Evolutionary conservation across 2,113 vertebrate genomes (phyloP), one percentile per base, ranked within the genome.

Genomic region (Daphoenositta chrysoptera): DNA sequence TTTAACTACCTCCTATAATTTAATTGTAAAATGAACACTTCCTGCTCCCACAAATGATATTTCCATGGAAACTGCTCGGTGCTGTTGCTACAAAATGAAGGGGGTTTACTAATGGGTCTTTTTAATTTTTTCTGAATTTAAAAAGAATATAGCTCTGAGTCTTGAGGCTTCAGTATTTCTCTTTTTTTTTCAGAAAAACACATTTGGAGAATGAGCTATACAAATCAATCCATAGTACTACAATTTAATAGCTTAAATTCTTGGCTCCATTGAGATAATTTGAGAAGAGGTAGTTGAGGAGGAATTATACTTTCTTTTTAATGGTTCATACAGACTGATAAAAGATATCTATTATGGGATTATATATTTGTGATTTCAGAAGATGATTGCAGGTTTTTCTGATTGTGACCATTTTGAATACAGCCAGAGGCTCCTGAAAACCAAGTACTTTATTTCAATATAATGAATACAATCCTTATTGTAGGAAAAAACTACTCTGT

Each of bases 51-150:
- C 76, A 85, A 69, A 37, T 53, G 48, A 82, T 87, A 97, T 97
- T 97, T 96, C 96, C 94, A 93, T 97, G 86, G 97, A 95, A 97
- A 98, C 96, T 77, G 66, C 51, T 96, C 88, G 28, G 35, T 71
- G 35, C 40, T 71, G 54, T 15, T 57, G 51, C 65, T 92, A 28
- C 44, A 87, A 72, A 94, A 78, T 35, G 58, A 93, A 91, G 73
- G 45, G 44, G 20, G 4, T 33, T 96, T 93, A 85, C 92, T 85
- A 94, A 80, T 20, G 42, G 33, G 68, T 65, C 56, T 83, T 86
- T 71, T 68, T 81, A 15, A 24, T 71, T 44, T 89, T 87, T 90
- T 75, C 58, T 72, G 44, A 57, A 79, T 87, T 89, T 65, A 84
- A 72, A 72, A 91, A 20, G 15, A 54, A 35, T 69, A 11, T 13